Conservation (phyloP, 1,140 invertebrate species). For the Watersipora subatra region DNA sequence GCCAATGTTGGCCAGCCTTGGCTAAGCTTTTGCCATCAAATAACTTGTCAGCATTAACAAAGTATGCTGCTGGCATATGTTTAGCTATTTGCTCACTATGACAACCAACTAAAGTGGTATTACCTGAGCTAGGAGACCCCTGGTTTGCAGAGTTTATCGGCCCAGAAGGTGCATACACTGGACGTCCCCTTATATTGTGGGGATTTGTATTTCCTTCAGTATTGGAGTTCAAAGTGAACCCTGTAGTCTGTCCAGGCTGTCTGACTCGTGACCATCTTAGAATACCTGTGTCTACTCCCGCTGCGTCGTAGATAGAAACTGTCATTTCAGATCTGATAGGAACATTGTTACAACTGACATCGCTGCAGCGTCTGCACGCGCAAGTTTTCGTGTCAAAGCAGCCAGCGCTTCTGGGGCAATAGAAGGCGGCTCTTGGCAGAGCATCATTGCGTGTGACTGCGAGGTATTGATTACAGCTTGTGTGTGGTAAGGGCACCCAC, state of each 20-base stretch:
- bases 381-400: not conserved
- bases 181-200: not conserved
- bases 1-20: too few relatives aligned
- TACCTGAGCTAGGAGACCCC: not conserved
- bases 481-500: not conserved
- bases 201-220: not conserved
- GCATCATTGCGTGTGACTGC: not conserved
- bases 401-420: not conserved
- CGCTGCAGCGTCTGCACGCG: not conserved
- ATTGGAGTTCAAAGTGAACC: not conserved
- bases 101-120: not conserved
- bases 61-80: too few relatives aligned
- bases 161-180: not conserved
- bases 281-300: not conserved
- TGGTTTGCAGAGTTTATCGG: not conserved
- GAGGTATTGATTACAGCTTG: not conserved
- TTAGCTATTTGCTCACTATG: not conserved
- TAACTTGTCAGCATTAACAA: too few relatives aligned
- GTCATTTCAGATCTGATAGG: not conserved
- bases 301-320: not conserved
- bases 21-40: too few relatives aligned
- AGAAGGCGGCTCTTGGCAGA: not conserved
- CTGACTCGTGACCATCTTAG: not conserved
- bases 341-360: not conserved
- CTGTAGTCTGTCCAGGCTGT: not conserved